A percentile compares a stretch with the other conserved stretches of the same genome.
phyloP scores from a whole-genome alignment of 1,140 invertebrate genomes.

The Aphelenchoides avenae region DNA sequence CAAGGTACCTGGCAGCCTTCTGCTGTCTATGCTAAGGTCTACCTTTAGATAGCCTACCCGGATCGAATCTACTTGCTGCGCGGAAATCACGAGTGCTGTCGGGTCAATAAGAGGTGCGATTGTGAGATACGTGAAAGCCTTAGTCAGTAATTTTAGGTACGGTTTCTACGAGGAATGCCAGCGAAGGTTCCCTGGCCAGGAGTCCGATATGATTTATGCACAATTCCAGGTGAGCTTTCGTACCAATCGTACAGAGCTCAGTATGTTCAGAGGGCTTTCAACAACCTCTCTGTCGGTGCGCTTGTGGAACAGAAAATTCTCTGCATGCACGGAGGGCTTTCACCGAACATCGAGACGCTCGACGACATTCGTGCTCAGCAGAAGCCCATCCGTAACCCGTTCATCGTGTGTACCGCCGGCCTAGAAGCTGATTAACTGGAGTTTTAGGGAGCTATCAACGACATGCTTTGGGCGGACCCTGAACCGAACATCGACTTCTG shows the following conservation, averaged over 20 bases:
- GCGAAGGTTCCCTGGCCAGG: slow-evolving; percentile 6
- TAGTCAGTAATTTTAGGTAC: slow-evolving; percentile 64
- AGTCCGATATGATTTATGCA: slow-evolving; percentile 7
- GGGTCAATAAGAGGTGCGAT: slow-evolving; percentile 67
- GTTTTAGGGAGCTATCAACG: slow-evolving; percentile 24
- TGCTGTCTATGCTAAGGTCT: too few relatives aligned
- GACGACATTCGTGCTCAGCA: slow-evolving; percentile 21
- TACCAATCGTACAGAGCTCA: too few relatives aligned
- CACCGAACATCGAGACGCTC: slow-evolving; percentile 67
- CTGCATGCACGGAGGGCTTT: slow-evolving; percentile 72
- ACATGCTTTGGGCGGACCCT: slow-evolving; percentile 31
- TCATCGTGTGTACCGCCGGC: background rate
- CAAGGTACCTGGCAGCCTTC: too few relatives aligned
- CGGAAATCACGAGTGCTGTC: slow-evolving; percentile 69
- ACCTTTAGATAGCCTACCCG: slow-evolving; percentile 13
- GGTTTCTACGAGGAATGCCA: slow-evolving; percentile 10
- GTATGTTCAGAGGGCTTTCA: too few relatives aligned
- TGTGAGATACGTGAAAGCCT: too few relatives aligned
- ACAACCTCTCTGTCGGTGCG: slow-evolving; percentile 65
- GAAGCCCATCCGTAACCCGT: slow-evolving; percentile 29
- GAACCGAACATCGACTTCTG: slow-evolving; percentile 12
- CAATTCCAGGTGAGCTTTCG: slow-evolving; percentile 64
- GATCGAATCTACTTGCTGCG: slow-evolving; percentile 44
- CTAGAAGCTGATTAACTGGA: background rate
- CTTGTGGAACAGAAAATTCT: slow-evolving; percentile 76